Percentiles rank a stretch among this genome's conserved stretches.
Evolutionary conservation across 2,888 invertebrate species (phyloP).

Genomic region (Nebria brevicollis): DNA sequence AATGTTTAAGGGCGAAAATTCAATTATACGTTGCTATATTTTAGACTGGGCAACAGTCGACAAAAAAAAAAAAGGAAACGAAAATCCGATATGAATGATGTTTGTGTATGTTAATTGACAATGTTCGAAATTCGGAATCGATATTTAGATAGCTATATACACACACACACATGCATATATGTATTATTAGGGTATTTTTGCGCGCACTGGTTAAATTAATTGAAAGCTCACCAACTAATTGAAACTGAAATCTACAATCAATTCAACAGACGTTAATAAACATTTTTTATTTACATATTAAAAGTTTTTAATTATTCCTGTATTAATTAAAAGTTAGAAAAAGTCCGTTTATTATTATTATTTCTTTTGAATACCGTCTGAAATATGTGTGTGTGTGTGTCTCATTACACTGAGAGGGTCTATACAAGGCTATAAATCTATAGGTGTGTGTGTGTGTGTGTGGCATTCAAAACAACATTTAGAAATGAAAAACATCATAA

Average conservation of each 20-base stretch:
- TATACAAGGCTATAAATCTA: no score
- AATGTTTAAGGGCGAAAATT: no score
- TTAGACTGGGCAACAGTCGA: background rate
- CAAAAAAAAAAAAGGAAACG: no score
- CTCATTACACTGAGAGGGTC: no score
- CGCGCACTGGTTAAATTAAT: background rate
- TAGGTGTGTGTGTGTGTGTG: no score
- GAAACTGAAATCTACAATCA: background rate
- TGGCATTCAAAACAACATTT: no score
- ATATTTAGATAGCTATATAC: background rate
- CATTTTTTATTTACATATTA: background rate
- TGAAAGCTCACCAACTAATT: background rate
- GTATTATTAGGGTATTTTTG: background rate
- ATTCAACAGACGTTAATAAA: background rate
- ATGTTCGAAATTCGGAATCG: background rate
- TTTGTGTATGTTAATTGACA: background rate
- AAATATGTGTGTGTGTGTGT: no score
- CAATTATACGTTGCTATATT: background rate
- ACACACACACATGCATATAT: background rate
- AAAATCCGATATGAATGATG: background rate
- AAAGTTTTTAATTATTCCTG: background rate
- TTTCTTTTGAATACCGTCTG: no score
- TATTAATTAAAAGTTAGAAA: no score
- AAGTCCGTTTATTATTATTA: no score
- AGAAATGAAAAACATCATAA: no score